Percentiles rank a stretch among this genome's conserved stretches.
phyloP scores from a whole-genome alignment of 2,888 invertebrate genomes.

The Ophion ventricosus region DNA sequence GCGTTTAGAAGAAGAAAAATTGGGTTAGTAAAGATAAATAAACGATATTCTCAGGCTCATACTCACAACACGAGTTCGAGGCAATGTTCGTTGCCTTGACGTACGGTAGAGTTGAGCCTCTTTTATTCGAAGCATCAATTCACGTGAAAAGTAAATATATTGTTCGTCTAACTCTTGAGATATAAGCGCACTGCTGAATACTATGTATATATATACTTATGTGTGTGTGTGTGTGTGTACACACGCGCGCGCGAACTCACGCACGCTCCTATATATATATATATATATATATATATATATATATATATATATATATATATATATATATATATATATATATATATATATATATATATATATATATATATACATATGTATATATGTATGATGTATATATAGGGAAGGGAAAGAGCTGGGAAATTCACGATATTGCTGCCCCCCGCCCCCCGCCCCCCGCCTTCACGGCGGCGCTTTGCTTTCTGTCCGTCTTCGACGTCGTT shows the following conservation, averaged over 20 bases:
- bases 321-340: too few species aligned
- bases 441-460: background rate
- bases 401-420: slow-evolving; percentile 37
- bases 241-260: too few species aligned
- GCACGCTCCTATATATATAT: too few species aligned
- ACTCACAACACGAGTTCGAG: background rate
- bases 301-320: too few species aligned
- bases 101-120: background rate
- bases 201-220: background rate
- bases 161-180: background rate
- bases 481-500: slow-evolving; percentile 9
- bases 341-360: background rate
- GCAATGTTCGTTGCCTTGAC: background rate
- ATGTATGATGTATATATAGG: background rate
- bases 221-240: too few species aligned
- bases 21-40: background rate
- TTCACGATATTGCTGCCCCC: slow-evolving; percentile 55
- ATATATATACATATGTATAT: background rate
- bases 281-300: too few species aligned
- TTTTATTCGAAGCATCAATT: background rate
- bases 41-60: background rate
- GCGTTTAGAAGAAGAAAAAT: background rate
- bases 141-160: background rate
- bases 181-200: background rate
- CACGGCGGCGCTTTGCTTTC: slow-evolving; percentile 10